Base-by-base conservation (phyloP, 1,140 invertebrate genomes). In the Zaprionus ghesquierei region DNA sequence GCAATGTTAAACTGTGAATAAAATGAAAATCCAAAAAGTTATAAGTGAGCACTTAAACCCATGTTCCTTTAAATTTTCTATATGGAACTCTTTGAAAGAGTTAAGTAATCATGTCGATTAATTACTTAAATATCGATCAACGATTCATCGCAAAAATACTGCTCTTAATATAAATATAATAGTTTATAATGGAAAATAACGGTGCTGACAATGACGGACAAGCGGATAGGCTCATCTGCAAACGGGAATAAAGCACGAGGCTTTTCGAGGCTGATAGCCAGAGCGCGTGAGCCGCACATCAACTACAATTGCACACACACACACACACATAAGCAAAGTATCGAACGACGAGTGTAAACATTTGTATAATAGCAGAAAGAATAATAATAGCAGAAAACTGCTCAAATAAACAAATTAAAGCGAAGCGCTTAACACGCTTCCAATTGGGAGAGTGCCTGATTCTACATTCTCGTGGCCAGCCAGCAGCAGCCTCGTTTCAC, bases 351-450 rank as follows among this genome's bases (percentile, higher is more conserved):
- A 25, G 22, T 35, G 29, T 64, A 86, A 86, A 86, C 81, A 84
- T 58, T 61, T 46, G 10, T 38, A 73, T 76, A 46, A 46, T 66
- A 58, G 75, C 70, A 76, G 76, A 79, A 85, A 85, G 76, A 82
- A 86, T 81, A 79, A 73, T 82, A 76, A 87, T 70, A 61, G 78
- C 75, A 54, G 55, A 60, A n/a, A 72, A 65, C 75, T 58, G 73
- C 63, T 64, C 56, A 84, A 89, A 89, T 89, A 87, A 89, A 89
- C 84, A 89, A 77, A 82, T 62, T 64, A 54, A 74, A 54, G 75
- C 76, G 46, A 72, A 69, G 69, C 79, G 76, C 79, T 61, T 69
- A 87, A 87, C 82, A 82, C 76, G 72, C 82, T 87, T 82, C 55
- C 79, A 75, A 77, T 87, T 87, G 82, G 78, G 79, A 87, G 76